Percentiles rank a stretch among this genome's conserved stretches.
phyloP scores from a whole-genome alignment of 2,797 vertebrate genomes.

The Lacerta bilineata region DNA sequence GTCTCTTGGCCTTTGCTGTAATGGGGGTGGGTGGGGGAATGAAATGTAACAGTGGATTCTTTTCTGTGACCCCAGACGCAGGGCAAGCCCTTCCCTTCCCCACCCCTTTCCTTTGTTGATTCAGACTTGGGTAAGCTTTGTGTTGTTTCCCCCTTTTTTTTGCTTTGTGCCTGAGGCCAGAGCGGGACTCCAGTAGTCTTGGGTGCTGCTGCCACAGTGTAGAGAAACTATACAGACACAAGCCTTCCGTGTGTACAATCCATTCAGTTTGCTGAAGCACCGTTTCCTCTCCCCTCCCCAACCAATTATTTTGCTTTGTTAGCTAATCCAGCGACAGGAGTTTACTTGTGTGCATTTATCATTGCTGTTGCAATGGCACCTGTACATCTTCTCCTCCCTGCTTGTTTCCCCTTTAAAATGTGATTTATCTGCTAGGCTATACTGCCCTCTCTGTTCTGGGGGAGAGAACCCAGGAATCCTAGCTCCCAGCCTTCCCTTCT shows the following conservation, averaged over 20 bases:
- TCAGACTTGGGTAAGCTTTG: slow-evolving; percentile 27
- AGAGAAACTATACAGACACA: not conserved
- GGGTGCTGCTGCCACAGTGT: not conserved
- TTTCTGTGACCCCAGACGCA: slow-evolving; percentile 1
- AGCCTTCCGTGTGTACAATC: not conserved
- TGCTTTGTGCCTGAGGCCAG: not conserved
- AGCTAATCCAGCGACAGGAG: not conserved
- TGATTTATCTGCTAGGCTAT: not conserved
- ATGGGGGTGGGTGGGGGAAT: not conserved
- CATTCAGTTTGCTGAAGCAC: not conserved
- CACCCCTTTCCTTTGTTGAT: slow-evolving; percentile 42
- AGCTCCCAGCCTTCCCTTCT: not conserved
- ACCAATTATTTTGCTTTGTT: not conserved
- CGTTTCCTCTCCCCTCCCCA: not conserved
- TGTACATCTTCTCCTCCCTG: not conserved
- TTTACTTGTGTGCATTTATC: not conserved
- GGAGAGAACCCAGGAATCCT: not conserved
- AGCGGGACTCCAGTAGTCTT: too few species aligned
- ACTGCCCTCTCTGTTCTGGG: not conserved
- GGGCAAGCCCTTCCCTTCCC: slow-evolving; percentile 17
- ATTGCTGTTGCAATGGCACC: not conserved
- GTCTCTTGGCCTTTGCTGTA: not conserved
- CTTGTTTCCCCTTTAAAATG: not conserved
- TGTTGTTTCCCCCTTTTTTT: not conserved
- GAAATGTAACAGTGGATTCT: slow-evolving; percentile 13